These are phyloP conservation scores for Drosophila sturtevanti DNA, from an alignment of 1,140 invertebrate species.

Conservation along the genomic window DNA sequence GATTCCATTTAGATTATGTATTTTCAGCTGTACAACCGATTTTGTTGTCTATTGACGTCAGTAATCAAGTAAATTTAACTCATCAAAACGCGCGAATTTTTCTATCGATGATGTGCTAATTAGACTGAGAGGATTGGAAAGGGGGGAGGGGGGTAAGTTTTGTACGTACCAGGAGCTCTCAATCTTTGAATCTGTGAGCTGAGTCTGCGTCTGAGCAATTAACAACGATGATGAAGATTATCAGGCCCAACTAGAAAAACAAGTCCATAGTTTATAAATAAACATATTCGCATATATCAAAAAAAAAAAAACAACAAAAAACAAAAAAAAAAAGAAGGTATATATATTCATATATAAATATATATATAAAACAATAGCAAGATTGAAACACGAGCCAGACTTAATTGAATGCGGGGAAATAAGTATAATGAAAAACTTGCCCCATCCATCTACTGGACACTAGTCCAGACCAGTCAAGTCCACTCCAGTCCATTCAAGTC, in stretches of 20 bases:
- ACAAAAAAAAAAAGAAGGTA: too few relatives aligned
- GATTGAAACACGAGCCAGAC: slow-evolving; percentile 41
- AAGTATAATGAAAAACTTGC: too few relatives aligned
- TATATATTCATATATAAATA: too few relatives aligned
- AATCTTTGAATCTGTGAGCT: slow-evolving; percentile 1
- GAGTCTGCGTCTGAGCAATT: slow-evolving; percentile 48
- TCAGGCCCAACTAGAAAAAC: slow-evolving; percentile 77
- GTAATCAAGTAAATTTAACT: slow-evolving; percentile 17
- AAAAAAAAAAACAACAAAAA: background rate
- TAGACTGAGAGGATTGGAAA: background rate
- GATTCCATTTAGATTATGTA: slow-evolving; percentile 39
- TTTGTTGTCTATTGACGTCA: slow-evolving; percentile 42
- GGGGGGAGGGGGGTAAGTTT: slow-evolving; percentile 3
- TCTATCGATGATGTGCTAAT: slow-evolving; percentile 18
- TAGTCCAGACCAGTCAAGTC: too few relatives aligned
- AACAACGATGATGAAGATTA: slow-evolving; percentile 62
- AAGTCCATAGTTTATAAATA: slow-evolving; percentile 77
- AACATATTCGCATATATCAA: slow-evolving; percentile 24
- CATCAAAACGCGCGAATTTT: slow-evolving; percentile 38
- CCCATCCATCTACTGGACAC: too few relatives aligned
- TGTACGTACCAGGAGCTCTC: background rate
- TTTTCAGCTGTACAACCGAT: slow-evolving; percentile 4
- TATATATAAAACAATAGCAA: background rate
- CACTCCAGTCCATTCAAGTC: background rate
- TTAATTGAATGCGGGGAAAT: slow-evolving; percentile 18